These are phyloP conservation scores for Lasiommata megera DNA, from an alignment of 2,888 invertebrate species.

Conservation along the genomic window DNA sequence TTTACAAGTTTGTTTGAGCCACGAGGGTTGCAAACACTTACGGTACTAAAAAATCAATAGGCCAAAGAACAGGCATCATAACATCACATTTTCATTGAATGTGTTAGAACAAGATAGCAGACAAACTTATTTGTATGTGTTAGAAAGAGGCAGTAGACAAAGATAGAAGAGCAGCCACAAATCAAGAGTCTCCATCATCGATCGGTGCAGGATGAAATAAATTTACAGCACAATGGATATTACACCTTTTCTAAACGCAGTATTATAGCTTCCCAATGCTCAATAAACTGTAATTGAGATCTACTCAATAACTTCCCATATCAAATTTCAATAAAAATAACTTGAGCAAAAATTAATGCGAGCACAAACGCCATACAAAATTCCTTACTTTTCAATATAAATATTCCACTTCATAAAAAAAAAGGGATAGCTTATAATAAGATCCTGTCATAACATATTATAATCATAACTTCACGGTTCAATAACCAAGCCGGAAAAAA, in stretches of 20 bases:
- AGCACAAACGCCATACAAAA: background rate
- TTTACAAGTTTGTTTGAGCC: background rate
- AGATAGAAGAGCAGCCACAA: conserved; percentile 58
- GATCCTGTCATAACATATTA: conserved; percentile 77
- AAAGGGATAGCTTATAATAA: conserved; percentile 55
- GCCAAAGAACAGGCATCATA: conserved; percentile 67
- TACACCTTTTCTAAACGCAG: conserved; percentile 25
- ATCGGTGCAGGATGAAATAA: conserved; percentile 53
- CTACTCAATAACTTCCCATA: conserved; percentile 36
- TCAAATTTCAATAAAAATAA: conserved; percentile 47
- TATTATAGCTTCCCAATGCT: conserved; percentile 42
- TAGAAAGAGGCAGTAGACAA: conserved; percentile 61
- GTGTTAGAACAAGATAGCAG: conserved; percentile 61
- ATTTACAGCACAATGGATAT: conserved; percentile 24
- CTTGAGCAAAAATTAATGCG: background rate
- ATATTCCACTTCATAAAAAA: conserved; percentile 34
- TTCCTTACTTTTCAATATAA: conserved; percentile 19
- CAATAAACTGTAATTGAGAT: conserved; percentile 8
- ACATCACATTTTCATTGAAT: conserved; percentile 55
- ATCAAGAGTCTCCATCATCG: conserved; percentile 77
- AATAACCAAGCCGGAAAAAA: conserved; percentile 56
- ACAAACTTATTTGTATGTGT: conserved; percentile 57
- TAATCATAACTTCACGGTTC: conserved; percentile 75
- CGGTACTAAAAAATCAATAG: conserved; percentile 71
- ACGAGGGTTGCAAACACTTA: conserved; percentile 25